Conservation (phyloP, 2,888 invertebrate species). For the Cephus pulcher region DNA sequence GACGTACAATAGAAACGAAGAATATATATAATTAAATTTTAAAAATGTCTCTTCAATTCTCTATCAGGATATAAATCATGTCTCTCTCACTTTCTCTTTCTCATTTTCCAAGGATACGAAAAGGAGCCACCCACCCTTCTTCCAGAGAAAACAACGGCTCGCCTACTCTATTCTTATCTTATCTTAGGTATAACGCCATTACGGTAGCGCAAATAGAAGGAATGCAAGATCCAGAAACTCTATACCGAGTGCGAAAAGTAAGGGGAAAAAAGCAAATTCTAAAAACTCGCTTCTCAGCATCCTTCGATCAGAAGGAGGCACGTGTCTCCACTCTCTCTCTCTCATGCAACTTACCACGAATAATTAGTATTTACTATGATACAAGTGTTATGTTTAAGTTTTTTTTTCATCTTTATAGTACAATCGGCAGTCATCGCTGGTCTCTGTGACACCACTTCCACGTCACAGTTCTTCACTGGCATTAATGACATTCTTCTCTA, state of each 20-base stretch:
- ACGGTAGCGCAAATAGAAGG: background rate
- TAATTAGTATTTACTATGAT: constrained; percentile 48
- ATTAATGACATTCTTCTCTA: background rate
- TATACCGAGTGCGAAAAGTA: background rate
- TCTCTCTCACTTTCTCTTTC: background rate
- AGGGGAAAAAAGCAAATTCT: background rate
- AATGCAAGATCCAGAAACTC: background rate
- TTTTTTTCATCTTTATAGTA: constrained; percentile 40
- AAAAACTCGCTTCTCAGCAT: background rate
- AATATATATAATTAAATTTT: background rate
- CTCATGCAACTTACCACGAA: constrained; percentile 24
- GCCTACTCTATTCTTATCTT: background rate
- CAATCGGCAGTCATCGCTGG: constrained; percentile 60
- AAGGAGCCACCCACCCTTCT: background rate
- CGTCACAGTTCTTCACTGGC: constrained; percentile 15
- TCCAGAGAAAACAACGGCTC: background rate
- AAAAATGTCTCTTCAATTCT: background rate
- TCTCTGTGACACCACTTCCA: constrained; percentile 53
- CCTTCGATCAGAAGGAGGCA: background rate
- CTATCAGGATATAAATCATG: background rate
- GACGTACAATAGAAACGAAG: background rate
- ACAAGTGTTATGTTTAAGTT: constrained; percentile 48
- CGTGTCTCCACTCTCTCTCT: constrained; percentile 3
- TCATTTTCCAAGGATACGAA: background rate
- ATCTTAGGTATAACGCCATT: background rate